Percentiles rank a stretch among this genome's conserved stretches.
phyloP scores from a whole-genome alignment of 2,113 vertebrate genomes.

The Athene noctua region DNA sequence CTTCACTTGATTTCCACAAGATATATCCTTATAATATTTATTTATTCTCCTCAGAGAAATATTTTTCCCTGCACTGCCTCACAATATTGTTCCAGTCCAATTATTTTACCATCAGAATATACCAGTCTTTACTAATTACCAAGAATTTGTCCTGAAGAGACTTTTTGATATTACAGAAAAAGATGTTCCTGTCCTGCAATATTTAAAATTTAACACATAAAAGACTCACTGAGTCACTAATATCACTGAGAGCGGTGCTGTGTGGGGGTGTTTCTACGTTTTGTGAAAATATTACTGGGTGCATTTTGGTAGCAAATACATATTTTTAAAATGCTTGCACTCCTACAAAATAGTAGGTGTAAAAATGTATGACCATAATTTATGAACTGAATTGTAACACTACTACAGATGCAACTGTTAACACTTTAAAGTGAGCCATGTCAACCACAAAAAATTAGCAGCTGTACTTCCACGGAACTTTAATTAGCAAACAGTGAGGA shows the following conservation, averaged over 20 bases:
- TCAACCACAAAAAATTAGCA: slow-evolving; percentile 63
- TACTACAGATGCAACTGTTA: slow-evolving; percentile 57
- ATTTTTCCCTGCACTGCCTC: neutral
- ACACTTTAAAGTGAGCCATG: slow-evolving; percentile 64
- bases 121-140: neutral
- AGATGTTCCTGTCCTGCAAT: neutral
- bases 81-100: neutral
- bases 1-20: neutral
- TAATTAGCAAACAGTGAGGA: slow-evolving; percentile 70
- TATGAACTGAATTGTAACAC: slow-evolving; percentile 45
- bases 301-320: neutral
- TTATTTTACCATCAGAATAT: neutral
- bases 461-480: slow-evolving; percentile 58
- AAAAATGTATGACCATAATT: slow-evolving; percentile 37
- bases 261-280: neutral
- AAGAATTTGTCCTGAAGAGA: neutral
- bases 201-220: neutral
- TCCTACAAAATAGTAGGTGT: neutral
- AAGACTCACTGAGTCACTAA: neutral
- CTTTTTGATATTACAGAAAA: neutral
- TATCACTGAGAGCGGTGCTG: neutral
- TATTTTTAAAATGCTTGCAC: neutral
- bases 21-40: neutral
- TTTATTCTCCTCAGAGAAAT: neutral
- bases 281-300: neutral